Evolutionary conservation across 23 tunicate genomes (phyloP).

Genomic region (Aplidium turbinatum): DNA sequence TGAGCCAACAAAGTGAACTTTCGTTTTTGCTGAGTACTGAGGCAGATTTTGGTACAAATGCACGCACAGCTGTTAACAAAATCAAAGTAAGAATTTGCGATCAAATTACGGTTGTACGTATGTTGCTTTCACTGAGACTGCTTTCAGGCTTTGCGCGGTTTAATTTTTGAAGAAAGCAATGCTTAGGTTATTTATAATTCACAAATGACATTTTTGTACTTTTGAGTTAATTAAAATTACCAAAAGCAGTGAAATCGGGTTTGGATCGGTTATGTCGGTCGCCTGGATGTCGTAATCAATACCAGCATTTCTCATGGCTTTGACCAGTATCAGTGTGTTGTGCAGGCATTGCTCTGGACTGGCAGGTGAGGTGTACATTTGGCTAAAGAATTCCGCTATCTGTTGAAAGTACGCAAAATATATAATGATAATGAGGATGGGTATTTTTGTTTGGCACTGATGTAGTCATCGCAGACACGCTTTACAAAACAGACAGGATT

Average conservation of each 20-base stretch:
- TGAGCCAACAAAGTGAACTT: conserved; percentile 68
- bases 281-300: conserved; percentile 89
- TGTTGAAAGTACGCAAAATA: conserved; percentile 29
- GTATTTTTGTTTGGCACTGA: no score
- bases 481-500: no score
- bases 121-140: no score
- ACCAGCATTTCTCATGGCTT: conserved; percentile 61
- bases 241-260: conserved; percentile 84
- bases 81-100: no score
- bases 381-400: conserved; percentile 64
- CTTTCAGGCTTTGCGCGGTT: no score
- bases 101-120: no score
- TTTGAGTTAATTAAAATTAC: conserved; percentile 54
- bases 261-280: conserved; percentile 98
- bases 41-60: conserved; percentile 89
- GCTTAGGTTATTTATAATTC: no score
- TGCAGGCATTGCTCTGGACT: conserved; percentile 96
- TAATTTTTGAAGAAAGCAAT: no score
- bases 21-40: conserved; percentile 63
- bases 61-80: conserved; percentile 66
- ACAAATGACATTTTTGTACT: no score
- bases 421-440: no score
- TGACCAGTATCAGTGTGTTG: conserved; percentile 80
- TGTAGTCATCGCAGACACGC: no score
- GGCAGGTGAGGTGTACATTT: conserved; percentile 87